Conservation (phyloP, 1,140 invertebrate genomes). For the Saccostrea glomerata region DNA sequence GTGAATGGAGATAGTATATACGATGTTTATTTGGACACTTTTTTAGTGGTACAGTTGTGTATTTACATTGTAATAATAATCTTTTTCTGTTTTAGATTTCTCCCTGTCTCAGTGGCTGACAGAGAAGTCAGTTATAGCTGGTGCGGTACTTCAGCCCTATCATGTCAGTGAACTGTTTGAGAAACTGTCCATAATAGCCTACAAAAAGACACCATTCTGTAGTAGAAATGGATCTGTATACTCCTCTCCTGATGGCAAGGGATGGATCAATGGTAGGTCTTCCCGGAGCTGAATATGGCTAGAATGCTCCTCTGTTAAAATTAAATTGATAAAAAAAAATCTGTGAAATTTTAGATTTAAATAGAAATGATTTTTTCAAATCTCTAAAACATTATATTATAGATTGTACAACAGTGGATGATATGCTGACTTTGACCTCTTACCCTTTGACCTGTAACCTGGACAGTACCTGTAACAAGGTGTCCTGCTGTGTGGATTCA, state of each 20-base stretch:
- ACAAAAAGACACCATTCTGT: not conserved
- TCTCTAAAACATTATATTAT: not conserved
- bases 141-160: not conserved
- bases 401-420: constrained; percentile 41
- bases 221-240: not conserved
- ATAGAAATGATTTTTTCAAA: too few species aligned
- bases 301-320: not conserved
- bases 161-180: constrained; percentile 37
- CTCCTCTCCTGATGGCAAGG: not conserved
- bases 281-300: not conserved
- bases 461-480: constrained; percentile 47
- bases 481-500: constrained; percentile 51
- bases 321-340: not conserved
- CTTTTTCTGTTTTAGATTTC: constrained; percentile 16
- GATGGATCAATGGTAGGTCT: constrained; percentile 4
- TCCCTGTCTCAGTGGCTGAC: constrained; percentile 22
- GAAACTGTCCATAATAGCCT: constrained; percentile 10
- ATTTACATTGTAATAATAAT: too few species aligned
- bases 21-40: too few species aligned
- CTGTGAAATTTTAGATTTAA: too few species aligned
- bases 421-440: constrained; percentile 38
- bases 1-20: too few species aligned
- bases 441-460: constrained; percentile 54
- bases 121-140: not conserved
- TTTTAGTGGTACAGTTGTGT: too few species aligned